A percentile compares a stretch with the other conserved stretches of the same genome.
These are phyloP conservation scores for Eudyptes chrysolophus DNA, from an alignment of 2,113 vertebrate species.

Conservation along the genomic window DNA sequence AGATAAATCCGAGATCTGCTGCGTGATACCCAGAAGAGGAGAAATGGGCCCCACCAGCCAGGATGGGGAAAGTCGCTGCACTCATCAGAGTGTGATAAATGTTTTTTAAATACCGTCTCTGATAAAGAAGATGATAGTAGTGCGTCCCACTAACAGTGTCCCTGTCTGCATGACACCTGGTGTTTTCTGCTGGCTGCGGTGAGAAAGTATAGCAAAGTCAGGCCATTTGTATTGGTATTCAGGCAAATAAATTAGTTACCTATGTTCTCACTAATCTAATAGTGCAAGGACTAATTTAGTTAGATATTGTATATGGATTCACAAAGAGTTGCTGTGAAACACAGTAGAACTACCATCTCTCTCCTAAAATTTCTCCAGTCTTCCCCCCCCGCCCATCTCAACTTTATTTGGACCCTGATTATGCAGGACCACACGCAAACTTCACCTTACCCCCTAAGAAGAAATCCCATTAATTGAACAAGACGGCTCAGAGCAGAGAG, in stretches of 20 bases:
- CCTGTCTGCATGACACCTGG: not conserved
- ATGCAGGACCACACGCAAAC: not conserved
- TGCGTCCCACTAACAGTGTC: not conserved
- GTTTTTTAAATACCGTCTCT: not conserved
- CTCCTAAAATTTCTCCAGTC: not conserved
- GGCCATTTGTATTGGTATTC: not conserved
- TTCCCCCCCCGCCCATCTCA: not conserved
- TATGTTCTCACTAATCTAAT: not conserved
- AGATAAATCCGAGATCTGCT: not conserved
- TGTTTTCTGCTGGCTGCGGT: not conserved
- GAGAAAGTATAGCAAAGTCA: not conserved
- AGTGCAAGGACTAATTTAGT: not conserved
- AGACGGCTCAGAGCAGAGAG: not conserved
- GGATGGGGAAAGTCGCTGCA: not conserved
- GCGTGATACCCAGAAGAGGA: not conserved
- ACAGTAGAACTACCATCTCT: not conserved
- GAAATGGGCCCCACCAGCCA: not conserved
- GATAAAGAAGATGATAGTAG: not conserved
- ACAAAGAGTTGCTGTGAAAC: not conserved
- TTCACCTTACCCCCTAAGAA: not conserved
- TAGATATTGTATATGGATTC: not conserved
- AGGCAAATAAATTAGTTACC: not conserved
- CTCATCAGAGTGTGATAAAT: not conserved
- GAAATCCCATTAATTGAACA: not conserved
- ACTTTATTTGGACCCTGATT: not conserved